Conservation (phyloP, 2,113 vertebrate species). For the Ophiodon elongatus region DNA sequence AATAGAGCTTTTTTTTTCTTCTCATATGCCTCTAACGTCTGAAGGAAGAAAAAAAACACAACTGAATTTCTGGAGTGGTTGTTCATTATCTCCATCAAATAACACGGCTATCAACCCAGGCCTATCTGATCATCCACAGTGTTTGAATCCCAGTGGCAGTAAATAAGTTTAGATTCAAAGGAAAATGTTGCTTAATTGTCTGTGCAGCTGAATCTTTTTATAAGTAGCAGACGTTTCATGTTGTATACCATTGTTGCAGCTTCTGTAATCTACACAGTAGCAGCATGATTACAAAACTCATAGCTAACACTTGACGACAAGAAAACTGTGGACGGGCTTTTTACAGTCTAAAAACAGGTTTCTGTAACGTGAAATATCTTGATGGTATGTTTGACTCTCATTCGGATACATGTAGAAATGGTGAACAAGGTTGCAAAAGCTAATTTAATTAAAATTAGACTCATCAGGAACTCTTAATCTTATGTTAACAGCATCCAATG, state of each 20-base stretch:
- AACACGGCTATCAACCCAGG: slow-evolving; percentile 63
- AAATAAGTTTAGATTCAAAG: slow-evolving; percentile 34
- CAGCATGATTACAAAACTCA: slow-evolving; percentile 1
- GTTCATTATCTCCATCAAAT: slow-evolving; percentile 81
- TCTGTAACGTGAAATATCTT: neutral
- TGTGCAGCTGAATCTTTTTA: slow-evolving; percentile 27
- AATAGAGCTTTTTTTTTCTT: slow-evolving; percentile 70
- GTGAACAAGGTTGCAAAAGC: neutral
- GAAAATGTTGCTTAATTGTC: slow-evolving; percentile 43
- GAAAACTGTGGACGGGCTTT: neutral
- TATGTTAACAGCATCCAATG: neutral
- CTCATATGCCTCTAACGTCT: slow-evolving; percentile 68
- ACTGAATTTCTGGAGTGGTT: slow-evolving; percentile 66
- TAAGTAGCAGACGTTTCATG: slow-evolving; percentile 9
- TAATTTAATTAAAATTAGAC: neutral
- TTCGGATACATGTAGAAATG: neutral
- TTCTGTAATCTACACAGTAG: neutral
- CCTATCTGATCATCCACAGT: slow-evolving; percentile 41
- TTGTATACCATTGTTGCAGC: neutral
- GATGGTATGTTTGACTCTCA: neutral
- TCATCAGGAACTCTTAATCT: neutral
- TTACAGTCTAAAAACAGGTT: neutral
- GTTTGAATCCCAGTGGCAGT: slow-evolving; percentile 48
- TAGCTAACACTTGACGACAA: neutral
- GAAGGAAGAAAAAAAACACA: slow-evolving; percentile 64